phyloP scores from a whole-genome alignment of 2,113 vertebrate species.

The Regulus satrapa region DNA sequence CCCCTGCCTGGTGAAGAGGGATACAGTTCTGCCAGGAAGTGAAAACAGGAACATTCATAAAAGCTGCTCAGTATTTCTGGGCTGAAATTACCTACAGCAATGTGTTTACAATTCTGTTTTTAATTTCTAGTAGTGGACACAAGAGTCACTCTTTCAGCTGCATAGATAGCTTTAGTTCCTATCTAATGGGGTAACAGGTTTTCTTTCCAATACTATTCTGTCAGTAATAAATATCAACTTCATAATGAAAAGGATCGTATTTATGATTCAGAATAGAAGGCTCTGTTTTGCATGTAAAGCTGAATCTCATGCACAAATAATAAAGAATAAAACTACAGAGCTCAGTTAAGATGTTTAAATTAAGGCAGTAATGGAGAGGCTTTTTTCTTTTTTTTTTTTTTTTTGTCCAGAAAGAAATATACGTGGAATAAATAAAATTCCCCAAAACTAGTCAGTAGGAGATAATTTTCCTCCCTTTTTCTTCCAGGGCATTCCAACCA shows the following conservation, averaged over 20 bases:
- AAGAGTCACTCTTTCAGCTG: background rate
- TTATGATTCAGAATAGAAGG: background rate
- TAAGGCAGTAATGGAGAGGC: background rate
- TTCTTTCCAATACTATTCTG: background rate
- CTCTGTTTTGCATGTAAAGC: background rate
- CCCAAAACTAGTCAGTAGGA: background rate
- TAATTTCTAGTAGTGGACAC: background rate
- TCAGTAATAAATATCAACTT: background rate
- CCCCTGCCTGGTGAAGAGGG: background rate
- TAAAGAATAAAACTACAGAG: background rate
- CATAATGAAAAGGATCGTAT: background rate
- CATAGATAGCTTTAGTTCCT: background rate
- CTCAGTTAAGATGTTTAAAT: background rate
- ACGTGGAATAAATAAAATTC: background rate
- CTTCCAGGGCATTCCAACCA: background rate
- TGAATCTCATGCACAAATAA: background rate
- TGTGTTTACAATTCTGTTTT: background rate
- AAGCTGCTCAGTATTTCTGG: background rate
- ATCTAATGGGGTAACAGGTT: background rate
- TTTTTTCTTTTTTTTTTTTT: background rate
- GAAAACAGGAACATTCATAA: background rate
- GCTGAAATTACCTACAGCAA: background rate
- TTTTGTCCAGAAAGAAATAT: background rate
- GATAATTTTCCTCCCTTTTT: background rate
- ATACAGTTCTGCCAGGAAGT: conserved; percentile 3